Evolutionary conservation across 2,888 invertebrate species (phyloP), one percentile per base, ranked within the genome.

Genomic region (Athetis lepigone): DNA sequence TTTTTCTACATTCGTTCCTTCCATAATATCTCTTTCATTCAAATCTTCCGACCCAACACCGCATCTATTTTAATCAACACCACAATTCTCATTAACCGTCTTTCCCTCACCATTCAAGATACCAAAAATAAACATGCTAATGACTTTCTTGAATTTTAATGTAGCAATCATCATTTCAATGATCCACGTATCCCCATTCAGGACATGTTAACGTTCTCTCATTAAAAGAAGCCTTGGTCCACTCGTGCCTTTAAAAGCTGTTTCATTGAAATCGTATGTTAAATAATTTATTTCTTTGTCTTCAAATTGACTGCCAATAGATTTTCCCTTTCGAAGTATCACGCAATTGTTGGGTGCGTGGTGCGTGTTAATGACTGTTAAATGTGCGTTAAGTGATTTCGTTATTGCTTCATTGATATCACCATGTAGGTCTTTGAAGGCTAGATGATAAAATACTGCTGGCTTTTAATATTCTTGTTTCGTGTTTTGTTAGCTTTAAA

Each of bases 311-410:
- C 70, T 80, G 64, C 65, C 74, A 79, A 77, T 80, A 72, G 80
- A 77, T 79, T 79, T 81, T 79, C 78, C 77, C 75, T 78, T 81
- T 75, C 71, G 52, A 65, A 59, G 66, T 78, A 70, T 69, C 75
- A 63, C 61, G 70, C 70, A 72, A 71, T 55, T 55, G 21, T 36
- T 27, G 49, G 50, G 37, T 58, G 56, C 61, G 68, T 56, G 40
- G 18, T 52, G 77, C n/a, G 56, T 72, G 45, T 61, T 67, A 71
- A 74, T 52, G 46, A 46, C 54, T 21, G 19, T 21, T 54, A 29
- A 37, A 19, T 50, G 18, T 43, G 21, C 33, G 4, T 36, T 39
- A 1, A 52, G 36, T 61, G 18, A 57, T 75, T 70, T 43, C 46
- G 33, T 25, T 70, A 36, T 68, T 23, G 33, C 51, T 7, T 33